phyloP scores from a whole-genome alignment of 2,113 vertebrate species.

The human region GRCh38 chr5:22653001-22653500 shows the following conservation, averaged over 20 bases:
- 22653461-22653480: not conserved
- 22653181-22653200: not conserved
- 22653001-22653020: not conserved
- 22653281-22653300: not conserved
- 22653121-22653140: not conserved
- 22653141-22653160: not conserved
- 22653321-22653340: not conserved
- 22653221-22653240: not conserved
- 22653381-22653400: not conserved
- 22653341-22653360: not conserved
- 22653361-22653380: not conserved
- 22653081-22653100: not conserved
- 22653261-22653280: not conserved
- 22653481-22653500: not conserved
- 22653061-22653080: not conserved
- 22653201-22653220: not conserved
- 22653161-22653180: not conserved
- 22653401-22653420: not conserved
- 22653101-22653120: not conserved
- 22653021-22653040: not conserved
- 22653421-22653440: not conserved
- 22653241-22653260: not conserved
- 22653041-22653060: not conserved
- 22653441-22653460: slow-evolving; percentile 10
- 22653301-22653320: not conserved